Evolutionary conservation across 1,140 invertebrate species (phyloP).

Genomic region (Muscidifurax raptorellus): DNA sequence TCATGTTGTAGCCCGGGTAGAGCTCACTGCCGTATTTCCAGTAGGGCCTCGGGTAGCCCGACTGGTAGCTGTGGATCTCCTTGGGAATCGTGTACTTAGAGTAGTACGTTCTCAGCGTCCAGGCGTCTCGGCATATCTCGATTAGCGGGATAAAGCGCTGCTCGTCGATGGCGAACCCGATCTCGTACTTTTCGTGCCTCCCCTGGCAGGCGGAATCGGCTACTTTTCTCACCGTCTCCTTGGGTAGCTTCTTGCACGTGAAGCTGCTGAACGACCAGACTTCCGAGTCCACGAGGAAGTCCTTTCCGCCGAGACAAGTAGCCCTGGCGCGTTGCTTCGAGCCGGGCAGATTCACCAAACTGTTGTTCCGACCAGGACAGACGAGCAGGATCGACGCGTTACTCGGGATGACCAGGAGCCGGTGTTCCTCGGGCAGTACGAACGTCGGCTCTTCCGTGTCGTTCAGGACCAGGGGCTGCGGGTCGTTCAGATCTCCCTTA

Average conservation of each 20-base stretch:
- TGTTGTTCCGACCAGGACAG: constrained; percentile 61
- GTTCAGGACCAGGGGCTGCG: constrained; percentile 61
- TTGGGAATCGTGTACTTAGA: constrained; percentile 64
- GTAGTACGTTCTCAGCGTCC: constrained; percentile 69
- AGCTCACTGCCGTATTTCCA: constrained; percentile 61
- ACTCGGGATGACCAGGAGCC: constrained; percentile 6
- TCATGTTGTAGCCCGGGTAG: constrained; percentile 58
- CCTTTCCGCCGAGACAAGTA: constrained; percentile 52
- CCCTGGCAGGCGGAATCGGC: neutral
- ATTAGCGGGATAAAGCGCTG: constrained; percentile 66
- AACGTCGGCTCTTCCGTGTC: constrained; percentile 38
- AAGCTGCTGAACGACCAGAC: constrained; percentile 26
- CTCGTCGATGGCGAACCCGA: constrained; percentile 59
- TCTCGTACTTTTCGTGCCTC: constrained; percentile 46
- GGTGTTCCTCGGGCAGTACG: constrained; percentile 54
- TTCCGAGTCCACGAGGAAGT: constrained; percentile 52
- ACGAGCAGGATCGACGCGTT: constrained; percentile 56
- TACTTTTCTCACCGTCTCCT: neutral
- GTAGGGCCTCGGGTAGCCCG: constrained; percentile 59
- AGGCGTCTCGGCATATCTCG: constrained; percentile 72
- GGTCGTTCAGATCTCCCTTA: constrained; percentile 60
- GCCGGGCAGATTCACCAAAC: constrained; percentile 41
- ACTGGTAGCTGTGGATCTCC: constrained; percentile 61
- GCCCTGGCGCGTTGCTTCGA: constrained; percentile 37
- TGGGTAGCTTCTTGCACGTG: constrained; percentile 9